phyloP scores from a whole-genome alignment of 2,113 vertebrate genomes.

The Chloroceryle aenea region DNA sequence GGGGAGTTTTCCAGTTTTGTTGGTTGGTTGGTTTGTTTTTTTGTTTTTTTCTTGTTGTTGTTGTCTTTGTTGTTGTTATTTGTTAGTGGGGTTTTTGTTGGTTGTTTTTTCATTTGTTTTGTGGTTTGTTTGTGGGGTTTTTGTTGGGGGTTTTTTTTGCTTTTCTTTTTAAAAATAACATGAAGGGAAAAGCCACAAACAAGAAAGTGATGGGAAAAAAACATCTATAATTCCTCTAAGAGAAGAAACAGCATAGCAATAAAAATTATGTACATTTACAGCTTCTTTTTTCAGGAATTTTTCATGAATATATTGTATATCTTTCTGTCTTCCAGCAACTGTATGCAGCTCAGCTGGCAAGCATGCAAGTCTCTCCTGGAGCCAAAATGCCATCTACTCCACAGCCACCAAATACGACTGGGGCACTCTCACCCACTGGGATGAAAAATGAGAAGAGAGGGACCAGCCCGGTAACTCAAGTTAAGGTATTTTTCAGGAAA shows the following conservation, averaged over 20 bases:
- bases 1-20: background rate
- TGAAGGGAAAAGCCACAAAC: background rate
- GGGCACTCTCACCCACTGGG: constrained; percentile 92
- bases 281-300: background rate
- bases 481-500: constrained; percentile 81
- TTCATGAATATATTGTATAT: constrained; percentile 60
- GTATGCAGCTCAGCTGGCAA: constrained; percentile 98
- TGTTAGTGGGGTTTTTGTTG: too few relatives aligned
- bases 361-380: constrained; percentile 99
- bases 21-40: too few relatives aligned
- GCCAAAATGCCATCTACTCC: constrained; percentile 97
- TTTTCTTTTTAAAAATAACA: background rate
- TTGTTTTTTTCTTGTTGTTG: too few relatives aligned
- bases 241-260: background rate
- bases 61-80: too few relatives aligned
- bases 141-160: too few relatives aligned
- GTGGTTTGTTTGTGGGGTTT: background rate
- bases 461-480: constrained; percentile 94
- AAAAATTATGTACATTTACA: background rate
- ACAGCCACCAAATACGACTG: constrained; percentile 89
- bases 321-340: constrained; percentile 90
- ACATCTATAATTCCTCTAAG: background rate
- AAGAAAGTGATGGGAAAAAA: background rate
- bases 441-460: constrained; percentile 98
- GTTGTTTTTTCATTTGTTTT: too few relatives aligned